Evolutionary conservation across 2,113 vertebrate genomes (phyloP).

Genomic region (Caracal caracal): DNA sequence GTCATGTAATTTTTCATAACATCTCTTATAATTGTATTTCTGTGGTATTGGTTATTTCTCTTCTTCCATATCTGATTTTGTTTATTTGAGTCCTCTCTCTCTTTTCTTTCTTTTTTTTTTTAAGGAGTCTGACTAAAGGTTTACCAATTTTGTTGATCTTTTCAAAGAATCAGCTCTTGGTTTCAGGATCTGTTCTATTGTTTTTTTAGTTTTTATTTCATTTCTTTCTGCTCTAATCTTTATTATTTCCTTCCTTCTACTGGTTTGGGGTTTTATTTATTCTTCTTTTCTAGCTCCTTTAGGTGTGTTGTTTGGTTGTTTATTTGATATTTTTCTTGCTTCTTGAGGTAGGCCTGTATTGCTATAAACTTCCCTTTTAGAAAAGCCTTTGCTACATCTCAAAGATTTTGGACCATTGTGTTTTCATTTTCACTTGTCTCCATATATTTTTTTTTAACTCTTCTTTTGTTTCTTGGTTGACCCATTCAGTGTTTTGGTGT

Average conservation of each 20-base stretch:
- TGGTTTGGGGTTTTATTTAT: neutral
- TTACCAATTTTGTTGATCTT: neutral
- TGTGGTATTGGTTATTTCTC: neutral
- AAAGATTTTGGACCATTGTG: neutral
- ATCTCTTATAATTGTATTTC: neutral
- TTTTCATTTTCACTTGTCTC: neutral
- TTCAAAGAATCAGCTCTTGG: neutral
- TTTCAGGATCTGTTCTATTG: neutral
- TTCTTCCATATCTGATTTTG: neutral
- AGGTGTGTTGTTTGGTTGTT: neutral
- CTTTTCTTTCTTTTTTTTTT: neutral
- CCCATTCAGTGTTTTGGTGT: neutral
- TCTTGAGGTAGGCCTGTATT: neutral
- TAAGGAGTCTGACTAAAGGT: neutral
- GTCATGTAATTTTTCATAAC: neutral
- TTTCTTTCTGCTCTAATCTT: neutral
- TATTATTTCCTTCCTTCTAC: neutral
- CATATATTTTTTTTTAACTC: neutral
- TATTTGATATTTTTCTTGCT: neutral
- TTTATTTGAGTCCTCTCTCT: neutral
- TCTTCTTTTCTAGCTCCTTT: neutral
- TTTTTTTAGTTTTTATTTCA: neutral
- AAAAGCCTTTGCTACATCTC: neutral
- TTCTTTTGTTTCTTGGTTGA: neutral
- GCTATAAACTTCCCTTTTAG: neutral